A percentile compares a stretch with the other conserved stretches of the same genome.
These are phyloP conservation scores for Flexamia atlantica DNA, from an alignment of 2,888 invertebrate genomes.

Conservation along the genomic window DNA sequence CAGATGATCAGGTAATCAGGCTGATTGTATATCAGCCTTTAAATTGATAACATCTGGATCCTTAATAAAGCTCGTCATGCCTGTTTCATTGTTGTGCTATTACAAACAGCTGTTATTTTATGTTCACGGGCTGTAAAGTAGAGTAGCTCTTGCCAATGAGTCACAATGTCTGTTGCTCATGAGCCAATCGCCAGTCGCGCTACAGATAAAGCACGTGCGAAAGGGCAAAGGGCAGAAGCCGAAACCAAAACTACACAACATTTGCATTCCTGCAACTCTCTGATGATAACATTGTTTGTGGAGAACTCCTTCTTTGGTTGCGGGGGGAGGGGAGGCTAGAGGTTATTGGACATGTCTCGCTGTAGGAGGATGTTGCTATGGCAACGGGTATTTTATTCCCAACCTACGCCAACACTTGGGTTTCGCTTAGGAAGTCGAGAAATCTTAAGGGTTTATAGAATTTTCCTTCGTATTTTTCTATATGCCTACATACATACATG, in stretches of 20 bases:
- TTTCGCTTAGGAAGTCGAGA: background rate
- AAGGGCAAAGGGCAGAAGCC: background rate
- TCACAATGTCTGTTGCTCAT: background rate
- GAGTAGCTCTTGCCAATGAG: background rate
- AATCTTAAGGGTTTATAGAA: background rate
- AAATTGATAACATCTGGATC: no score
- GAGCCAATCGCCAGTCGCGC: background rate
- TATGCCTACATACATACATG: no score
- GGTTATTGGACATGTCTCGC: background rate
- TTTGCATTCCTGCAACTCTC: no score
- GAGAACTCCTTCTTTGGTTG: background rate
- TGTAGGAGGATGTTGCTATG: background rate
- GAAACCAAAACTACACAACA: no score
- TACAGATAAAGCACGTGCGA: background rate
- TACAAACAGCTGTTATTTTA: no score
- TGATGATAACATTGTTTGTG: background rate
- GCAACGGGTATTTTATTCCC: conserved; percentile 7
- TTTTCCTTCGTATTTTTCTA: background rate
- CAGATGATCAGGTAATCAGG: no score
- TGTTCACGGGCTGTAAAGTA: no score
- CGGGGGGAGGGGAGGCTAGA: background rate
- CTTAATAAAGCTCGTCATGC: no score
- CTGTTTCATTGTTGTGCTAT: no score
- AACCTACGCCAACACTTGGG: background rate
- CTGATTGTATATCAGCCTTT: no score